Evolutionary conservation across 2,797 vertebrate species (phyloP), one percentile per base, ranked within the genome.

Genomic region (Danio jaintianensis): DNA sequence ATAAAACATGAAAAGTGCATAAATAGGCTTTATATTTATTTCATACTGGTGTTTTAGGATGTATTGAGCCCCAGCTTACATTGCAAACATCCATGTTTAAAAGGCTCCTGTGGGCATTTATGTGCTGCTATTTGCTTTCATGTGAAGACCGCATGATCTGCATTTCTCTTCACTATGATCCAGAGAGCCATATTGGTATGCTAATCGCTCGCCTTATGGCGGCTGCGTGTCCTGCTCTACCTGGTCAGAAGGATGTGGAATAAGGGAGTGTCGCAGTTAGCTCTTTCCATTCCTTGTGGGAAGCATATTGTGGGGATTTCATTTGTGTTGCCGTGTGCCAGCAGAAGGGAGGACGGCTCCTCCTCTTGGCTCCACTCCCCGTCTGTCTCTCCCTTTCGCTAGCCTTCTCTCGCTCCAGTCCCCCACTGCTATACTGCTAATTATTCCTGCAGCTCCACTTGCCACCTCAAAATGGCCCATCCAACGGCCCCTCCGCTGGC

Each of bases 371-470:
- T 73, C 47, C 56, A 20, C 62, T 73, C 62, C 61, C 22, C 18
- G 36, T 67, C 36, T 45, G 29, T 67, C 45, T 62, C 52, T 40
- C 68, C 58, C 43, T 18, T 50, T 48, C 20, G 22, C 64, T 64
- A 50, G 58, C n/a, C 73, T 68, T 29, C 36, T 29, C 29, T 48
- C 8, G 36, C 42, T 82, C 69, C 77, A 89, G 83, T 88, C 84
- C 85, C 80, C 76, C 85, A 87, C 84, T 78, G 81, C 77, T 80
- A 80, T 87, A 83, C 73, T 86, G 85, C 87, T 91, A 92, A 92
- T 92, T 91, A 91, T 88, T 88, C 89, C 88, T 89, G 75, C 88
- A 89, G 91, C 87, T 93, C 85, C 87, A 89, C 88, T 88, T 87
- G 86, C 87, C 81, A 84, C 86, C 86, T 87, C 76, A 89, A 89